These are phyloP conservation scores for Elaeidobius kamerunicus DNA, from an alignment of 2,888 invertebrate species.

Conservation along the genomic window DNA sequence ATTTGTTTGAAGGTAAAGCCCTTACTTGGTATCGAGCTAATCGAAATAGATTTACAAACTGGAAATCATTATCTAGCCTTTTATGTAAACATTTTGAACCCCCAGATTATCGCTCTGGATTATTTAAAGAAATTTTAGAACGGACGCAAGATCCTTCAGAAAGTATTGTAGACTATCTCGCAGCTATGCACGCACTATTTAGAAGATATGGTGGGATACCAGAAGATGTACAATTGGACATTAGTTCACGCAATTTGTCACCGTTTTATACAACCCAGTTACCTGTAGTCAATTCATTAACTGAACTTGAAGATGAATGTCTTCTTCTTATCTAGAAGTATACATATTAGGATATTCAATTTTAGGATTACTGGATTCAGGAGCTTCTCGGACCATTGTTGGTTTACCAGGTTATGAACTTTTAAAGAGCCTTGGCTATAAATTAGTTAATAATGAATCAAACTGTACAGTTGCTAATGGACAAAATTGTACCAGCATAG, in stretches of 20 bases:
- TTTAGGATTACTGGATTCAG: conserved; percentile 1
- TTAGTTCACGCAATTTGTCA: conserved; percentile 6
- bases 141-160: conserved; percentile 7
- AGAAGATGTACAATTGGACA: conserved; percentile 5
- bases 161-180: conserved; percentile 5
- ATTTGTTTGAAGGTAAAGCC: conserved; percentile 3
- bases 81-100: conserved; percentile 8
- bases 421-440: background rate
- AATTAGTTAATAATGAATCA: background rate
- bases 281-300: background rate
- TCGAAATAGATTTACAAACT: background rate
- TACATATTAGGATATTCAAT: background rate
- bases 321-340: conserved; percentile 6
- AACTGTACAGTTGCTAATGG: conserved; percentile 6
- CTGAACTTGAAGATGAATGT: conserved; percentile 6
- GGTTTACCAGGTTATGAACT: conserved; percentile 1
- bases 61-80: conserved; percentile 2
- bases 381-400: background rate
- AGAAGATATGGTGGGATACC: background rate
- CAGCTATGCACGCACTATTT: conserved; percentile 7
- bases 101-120: conserved; percentile 9
- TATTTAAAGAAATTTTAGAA: conserved; percentile 10
- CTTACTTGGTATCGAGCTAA: conserved; percentile 8
- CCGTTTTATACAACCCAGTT: conserved; percentile 8
- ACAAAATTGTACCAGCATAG: background rate